A percentile compares a stretch with the other conserved stretches of the same genome.
Evolutionary conservation across 2,888 invertebrate genomes (phyloP).

Genomic region (Cybosia mesomella): DNA sequence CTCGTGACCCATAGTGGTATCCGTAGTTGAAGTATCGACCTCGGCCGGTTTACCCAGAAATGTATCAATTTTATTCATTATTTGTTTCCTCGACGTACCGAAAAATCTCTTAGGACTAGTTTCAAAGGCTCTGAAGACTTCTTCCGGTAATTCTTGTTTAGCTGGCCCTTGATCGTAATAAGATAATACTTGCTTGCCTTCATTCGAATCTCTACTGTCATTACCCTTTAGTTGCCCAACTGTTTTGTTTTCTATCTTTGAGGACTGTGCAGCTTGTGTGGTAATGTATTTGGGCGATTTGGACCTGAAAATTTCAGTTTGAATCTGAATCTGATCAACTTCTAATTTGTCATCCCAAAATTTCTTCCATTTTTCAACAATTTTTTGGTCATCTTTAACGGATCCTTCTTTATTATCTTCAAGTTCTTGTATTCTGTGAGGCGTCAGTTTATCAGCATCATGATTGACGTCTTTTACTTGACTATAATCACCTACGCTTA

Average conservation of each 20-base stretch:
- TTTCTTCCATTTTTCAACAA: slow-evolving; percentile 78
- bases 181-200: background rate
- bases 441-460: slow-evolving; percentile 42
- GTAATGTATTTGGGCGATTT: slow-evolving; percentile 31
- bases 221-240: background rate
- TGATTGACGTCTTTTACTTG: slow-evolving; percentile 51
- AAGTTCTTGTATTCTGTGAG: slow-evolving; percentile 40
- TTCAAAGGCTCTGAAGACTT: slow-evolving; percentile 83
- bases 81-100: slow-evolving; percentile 81
- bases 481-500: slow-evolving; percentile 61
- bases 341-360: slow-evolving; percentile 80
- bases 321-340: slow-evolving; percentile 57
- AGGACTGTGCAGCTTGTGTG: slow-evolving; percentile 1
- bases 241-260: slow-evolving; percentile 5
- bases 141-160: slow-evolving; percentile 80
- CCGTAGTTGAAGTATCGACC: slow-evolving; percentile 57
- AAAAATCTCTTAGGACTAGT: slow-evolving; percentile 84
- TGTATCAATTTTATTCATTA: slow-evolving; percentile 80
- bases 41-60: slow-evolving; percentile 73
- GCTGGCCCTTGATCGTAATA: slow-evolving; percentile 38
- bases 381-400: slow-evolving; percentile 56
- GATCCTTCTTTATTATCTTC: slow-evolving; percentile 38
- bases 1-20: slow-evolving; percentile 64
- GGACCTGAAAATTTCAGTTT: slow-evolving; percentile 37
- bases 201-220: slow-evolving; percentile 9